Percentiles rank a stretch among this genome's conserved stretches.
Evolutionary conservation across 2,888 invertebrate genomes (phyloP).

Genomic region (Abscondita cerata): DNA sequence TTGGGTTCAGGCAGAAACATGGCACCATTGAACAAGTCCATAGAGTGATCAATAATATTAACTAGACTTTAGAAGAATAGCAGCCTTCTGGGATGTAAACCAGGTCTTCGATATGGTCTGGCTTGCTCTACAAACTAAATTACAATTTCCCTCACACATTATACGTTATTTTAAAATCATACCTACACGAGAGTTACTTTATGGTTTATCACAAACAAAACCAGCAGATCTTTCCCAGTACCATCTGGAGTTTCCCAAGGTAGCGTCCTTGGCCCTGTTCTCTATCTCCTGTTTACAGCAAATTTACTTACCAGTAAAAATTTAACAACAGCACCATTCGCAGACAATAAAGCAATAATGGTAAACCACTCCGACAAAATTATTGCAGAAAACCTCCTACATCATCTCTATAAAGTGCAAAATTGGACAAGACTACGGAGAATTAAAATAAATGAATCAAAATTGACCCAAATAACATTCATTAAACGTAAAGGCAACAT

Average conservation of each 20-base stretch:
- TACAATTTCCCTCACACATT: too few species aligned
- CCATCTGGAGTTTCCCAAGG: not conserved
- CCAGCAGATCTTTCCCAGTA: not conserved
- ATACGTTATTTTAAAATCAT: too few species aligned
- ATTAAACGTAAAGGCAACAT: too few species aligned
- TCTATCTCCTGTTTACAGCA: not conserved
- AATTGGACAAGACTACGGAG: slow-evolving; percentile 10
- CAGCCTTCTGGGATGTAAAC: too few species aligned
- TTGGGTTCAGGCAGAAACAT: too few species aligned
- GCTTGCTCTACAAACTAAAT: too few species aligned
- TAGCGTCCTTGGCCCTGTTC: not conserved
- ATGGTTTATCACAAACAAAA: not conserved
- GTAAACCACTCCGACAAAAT: slow-evolving; percentile 10
- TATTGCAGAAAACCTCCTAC: not conserved
- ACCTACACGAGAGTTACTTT: too few species aligned
- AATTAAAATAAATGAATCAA: slow-evolving; percentile 14
- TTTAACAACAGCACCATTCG: slow-evolving; percentile 9
- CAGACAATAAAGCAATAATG: slow-evolving; percentile 14
- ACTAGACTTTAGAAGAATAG: too few species aligned
- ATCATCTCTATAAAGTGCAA: slow-evolving; percentile 13
- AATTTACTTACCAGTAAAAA: not conserved
- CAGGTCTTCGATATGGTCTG: too few species aligned
- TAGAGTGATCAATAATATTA: too few species aligned
- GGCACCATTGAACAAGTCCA: too few species aligned
- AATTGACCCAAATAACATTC: too few species aligned